Evolutionary conservation across 2,888 invertebrate genomes (phyloP).

Genomic region (Aromia moschata): DNA sequence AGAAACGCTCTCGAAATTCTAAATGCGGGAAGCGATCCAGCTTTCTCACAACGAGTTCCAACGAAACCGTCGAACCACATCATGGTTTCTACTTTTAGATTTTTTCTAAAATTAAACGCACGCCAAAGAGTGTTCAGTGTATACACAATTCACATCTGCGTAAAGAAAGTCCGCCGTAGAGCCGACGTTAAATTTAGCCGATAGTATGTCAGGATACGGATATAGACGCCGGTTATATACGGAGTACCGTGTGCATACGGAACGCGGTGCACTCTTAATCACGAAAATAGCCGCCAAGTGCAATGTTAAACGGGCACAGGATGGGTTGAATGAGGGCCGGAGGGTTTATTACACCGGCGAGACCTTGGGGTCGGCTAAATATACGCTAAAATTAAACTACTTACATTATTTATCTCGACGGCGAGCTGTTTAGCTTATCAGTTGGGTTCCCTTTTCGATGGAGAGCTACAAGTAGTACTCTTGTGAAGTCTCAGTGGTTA

Average conservation of each 20-base stretch:
- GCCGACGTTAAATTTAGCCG: slow-evolving; percentile 27
- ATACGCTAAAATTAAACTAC: slow-evolving; percentile 34
- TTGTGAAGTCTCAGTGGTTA: too few species aligned
- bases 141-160: slow-evolving; percentile 27
- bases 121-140: too few species aligned
- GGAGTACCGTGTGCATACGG: slow-evolving; percentile 33
- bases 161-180: slow-evolving; percentile 25
- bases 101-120: slow-evolving; percentile 23
- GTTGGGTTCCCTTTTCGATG: too few species aligned
- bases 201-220: slow-evolving; percentile 29
- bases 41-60: background rate
- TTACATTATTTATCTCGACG: slow-evolving; percentile 29
- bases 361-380: slow-evolving; percentile 35
- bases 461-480: too few species aligned
- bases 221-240: slow-evolving; percentile 31
- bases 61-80: slow-evolving; percentile 3
- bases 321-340: slow-evolving; percentile 36
- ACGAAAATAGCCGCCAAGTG: slow-evolving; percentile 41
- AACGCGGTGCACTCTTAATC: slow-evolving; percentile 29
- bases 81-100: slow-evolving; percentile 14
- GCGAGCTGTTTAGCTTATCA: slow-evolving; percentile 15
- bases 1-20: background rate
- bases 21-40: slow-evolving; percentile 8
- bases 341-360: slow-evolving; percentile 41
- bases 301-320: slow-evolving; percentile 38